Conservation (phyloP, 1,140 invertebrate species). For the Orussus abietinus region DNA sequence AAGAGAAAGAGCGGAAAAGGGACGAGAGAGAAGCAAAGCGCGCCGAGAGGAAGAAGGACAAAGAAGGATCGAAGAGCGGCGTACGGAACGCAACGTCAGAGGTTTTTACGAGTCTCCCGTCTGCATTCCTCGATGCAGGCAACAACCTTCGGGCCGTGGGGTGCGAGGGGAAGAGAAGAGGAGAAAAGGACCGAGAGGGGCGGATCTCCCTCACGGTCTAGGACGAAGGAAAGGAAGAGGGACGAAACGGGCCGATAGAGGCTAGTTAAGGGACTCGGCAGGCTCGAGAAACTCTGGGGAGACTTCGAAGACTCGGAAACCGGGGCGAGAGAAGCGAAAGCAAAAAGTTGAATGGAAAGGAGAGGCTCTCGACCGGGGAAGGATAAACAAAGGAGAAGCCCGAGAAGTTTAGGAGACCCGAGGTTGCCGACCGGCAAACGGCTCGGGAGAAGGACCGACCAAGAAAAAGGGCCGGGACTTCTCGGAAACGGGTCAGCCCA, state of each 20-base stretch:
- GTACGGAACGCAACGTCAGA: slow-evolving; percentile 23
- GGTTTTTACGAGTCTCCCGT: slow-evolving; percentile 34
- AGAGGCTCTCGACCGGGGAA: no score
- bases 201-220: neutral
- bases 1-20: slow-evolving; percentile 10
- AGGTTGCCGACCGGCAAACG: no score
- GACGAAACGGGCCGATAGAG: slow-evolving; percentile 5
- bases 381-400: no score
- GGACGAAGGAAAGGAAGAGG: slow-evolving; percentile 2
- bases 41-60: slow-evolving; percentile 21
- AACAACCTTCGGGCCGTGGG: slow-evolving; percentile 31
- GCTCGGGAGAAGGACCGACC: no score
- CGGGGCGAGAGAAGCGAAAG: no score
- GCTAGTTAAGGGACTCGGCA: no score
- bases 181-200: neutral
- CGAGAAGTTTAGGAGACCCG: no score
- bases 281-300: no score
- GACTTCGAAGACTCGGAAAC: no score
- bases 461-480: no score
- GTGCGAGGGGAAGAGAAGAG: slow-evolving; percentile 8
- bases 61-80: slow-evolving; percentile 6
- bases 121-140: slow-evolving; percentile 37
- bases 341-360: no score
- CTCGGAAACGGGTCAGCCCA: no score
- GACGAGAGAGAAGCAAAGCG: slow-evolving; percentile 10